Conservation (phyloP, 1,140 invertebrate genomes). For the Sitobion miscanthi region DNA sequence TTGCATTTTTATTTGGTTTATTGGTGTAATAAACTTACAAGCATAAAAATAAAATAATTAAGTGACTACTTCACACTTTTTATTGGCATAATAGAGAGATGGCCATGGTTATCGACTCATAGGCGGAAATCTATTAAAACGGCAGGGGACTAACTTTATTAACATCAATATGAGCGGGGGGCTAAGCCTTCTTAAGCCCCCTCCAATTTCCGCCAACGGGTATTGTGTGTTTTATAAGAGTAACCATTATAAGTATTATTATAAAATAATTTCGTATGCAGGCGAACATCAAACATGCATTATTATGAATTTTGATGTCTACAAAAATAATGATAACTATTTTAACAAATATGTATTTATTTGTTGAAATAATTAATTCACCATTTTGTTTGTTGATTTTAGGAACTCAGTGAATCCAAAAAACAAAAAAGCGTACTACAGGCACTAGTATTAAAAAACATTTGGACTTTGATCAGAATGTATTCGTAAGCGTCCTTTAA, state of each 20-base stretch:
- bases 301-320: background rate
- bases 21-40: background rate
- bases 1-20: background rate
- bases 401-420: background rate
- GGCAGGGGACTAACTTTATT: no score
- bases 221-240: background rate
- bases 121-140: no score
- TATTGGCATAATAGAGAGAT: background rate
- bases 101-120: background rate
- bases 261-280: background rate
- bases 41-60: background rate
- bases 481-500: background rate
- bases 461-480: background rate
- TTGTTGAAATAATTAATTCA: background rate
- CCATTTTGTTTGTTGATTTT: background rate
- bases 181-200: no score
- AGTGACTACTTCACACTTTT: background rate
- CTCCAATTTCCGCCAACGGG: no score
- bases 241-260: background rate
- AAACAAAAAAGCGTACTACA: background rate
- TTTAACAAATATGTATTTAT: background rate
- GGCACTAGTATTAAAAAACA: background rate
- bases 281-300: background rate
- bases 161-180: no score
- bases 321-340: background rate